These are phyloP conservation scores for Agrotis puta DNA, from an alignment of 2,888 invertebrate genomes.

Conservation along the genomic window DNA sequence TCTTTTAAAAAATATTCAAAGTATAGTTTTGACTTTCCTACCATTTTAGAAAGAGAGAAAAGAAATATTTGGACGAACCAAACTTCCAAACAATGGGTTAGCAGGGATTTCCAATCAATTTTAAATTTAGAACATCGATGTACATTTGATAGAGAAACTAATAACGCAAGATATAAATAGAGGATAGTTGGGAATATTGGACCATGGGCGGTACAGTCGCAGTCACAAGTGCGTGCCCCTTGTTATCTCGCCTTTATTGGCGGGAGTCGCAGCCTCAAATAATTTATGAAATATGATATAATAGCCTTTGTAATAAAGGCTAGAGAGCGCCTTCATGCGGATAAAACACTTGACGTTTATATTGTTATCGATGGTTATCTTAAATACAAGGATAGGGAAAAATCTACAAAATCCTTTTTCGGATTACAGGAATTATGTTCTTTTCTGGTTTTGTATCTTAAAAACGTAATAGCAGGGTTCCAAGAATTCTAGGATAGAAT, in stretches of 20 bases:
- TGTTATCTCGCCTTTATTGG: slow-evolving; percentile 77
- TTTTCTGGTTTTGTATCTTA: slow-evolving; percentile 11
- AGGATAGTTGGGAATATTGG: slow-evolving; percentile 35
- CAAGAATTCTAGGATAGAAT: background rate
- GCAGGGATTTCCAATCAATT: slow-evolving; percentile 35
- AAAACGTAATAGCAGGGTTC: background rate
- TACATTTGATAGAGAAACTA: slow-evolving; percentile 46
- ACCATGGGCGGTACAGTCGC: slow-evolving; percentile 62
- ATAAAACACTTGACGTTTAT: slow-evolving; percentile 81
- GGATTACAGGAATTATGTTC: background rate
- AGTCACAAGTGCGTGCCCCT: slow-evolving; percentile 68
- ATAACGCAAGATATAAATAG: slow-evolving; percentile 58
- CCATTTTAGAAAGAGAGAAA: too few species aligned
- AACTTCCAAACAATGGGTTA: slow-evolving; percentile 10
- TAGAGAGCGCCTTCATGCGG: slow-evolving; percentile 71
- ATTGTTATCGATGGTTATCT: slow-evolving; percentile 74
- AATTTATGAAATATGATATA: slow-evolving; percentile 88
- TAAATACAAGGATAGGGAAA: slow-evolving; percentile 62
- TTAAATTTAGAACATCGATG: slow-evolving; percentile 37
- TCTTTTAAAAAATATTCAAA: too few species aligned
- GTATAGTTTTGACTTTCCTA: too few species aligned
- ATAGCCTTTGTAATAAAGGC: slow-evolving; percentile 86
- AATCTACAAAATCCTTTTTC: slow-evolving; percentile 29
- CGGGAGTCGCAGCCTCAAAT: slow-evolving; percentile 82
- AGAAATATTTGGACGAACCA: background rate